A percentile compares a stretch with the other conserved stretches of the same genome.
These are phyloP conservation scores for Trachelus iudaicus DNA, from an alignment of 2,888 invertebrate species.

Conservation along the genomic window DNA sequence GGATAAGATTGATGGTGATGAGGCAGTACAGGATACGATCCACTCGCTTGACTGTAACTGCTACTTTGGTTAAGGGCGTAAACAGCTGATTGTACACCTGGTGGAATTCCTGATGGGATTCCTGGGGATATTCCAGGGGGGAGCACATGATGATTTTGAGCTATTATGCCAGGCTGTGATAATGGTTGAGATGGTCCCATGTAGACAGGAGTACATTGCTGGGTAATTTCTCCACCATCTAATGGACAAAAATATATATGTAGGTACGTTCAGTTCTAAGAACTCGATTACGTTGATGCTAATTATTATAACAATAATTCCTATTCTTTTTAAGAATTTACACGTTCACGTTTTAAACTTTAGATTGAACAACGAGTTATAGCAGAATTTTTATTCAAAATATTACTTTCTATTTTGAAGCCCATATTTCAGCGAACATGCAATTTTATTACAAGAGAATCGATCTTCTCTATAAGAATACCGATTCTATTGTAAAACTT, in stretches of 20 bases:
- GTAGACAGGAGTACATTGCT: slow-evolving; percentile 51
- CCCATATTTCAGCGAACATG: neutral
- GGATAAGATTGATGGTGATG: slow-evolving; percentile 41
- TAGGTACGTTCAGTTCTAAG: neutral
- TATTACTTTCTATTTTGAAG: neutral
- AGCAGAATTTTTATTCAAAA: neutral
- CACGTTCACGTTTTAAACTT: neutral
- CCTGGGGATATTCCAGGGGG: slow-evolving; percentile 40
- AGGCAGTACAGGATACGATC: slow-evolving; percentile 35
- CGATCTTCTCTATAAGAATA: neutral
- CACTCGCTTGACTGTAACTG: slow-evolving; percentile 37
- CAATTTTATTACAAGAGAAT: neutral
- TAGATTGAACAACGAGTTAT: neutral
- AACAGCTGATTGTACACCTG: slow-evolving; percentile 37
- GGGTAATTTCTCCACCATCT: slow-evolving; percentile 42
- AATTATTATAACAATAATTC: neutral
- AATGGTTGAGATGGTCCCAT: slow-evolving; percentile 36
- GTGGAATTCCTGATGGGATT: slow-evolving; percentile 35
- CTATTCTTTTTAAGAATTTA: neutral
- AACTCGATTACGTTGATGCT: neutral
- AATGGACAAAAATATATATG: slow-evolving; percentile 7
- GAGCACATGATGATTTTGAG: slow-evolving; percentile 38
- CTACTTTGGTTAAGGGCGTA: slow-evolving; percentile 42
- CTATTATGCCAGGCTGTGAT: slow-evolving; percentile 27
- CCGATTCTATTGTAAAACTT: neutral